Evolutionary conservation across 2,113 vertebrate genomes (phyloP), one percentile per base, ranked within the genome.

Genomic region (Bos indicus): DNA sequence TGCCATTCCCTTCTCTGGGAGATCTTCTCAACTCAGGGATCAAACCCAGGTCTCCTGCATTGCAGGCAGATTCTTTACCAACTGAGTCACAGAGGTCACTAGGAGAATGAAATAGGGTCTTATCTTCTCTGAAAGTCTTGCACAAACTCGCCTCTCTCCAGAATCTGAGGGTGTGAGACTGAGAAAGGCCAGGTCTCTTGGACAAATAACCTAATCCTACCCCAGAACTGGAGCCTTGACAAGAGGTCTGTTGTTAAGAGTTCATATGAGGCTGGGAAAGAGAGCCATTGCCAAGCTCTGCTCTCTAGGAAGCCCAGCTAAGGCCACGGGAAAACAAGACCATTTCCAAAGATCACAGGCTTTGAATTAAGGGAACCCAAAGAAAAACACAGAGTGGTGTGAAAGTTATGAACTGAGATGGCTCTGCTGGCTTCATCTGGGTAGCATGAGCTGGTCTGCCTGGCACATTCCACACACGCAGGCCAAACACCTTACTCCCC

Each of bases 321-420:
- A 51, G 43, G 81, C 36, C 62, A 48, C 5, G 15, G 89, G 95
- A 98, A 98, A 98, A 59, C 54, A 96, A 26, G 48, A 91, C 96
- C 88, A 84, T 90, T 97, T 97, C 97, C 97, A 98, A 98, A 96
- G 95, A 97, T 98, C 96, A 94, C 95, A 98, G 96, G 84, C 62
- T 80, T 96, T 96, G 94, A 95, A 87, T 98, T 94, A 88, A 94
- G 57, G 67, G 90, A 95, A 87, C 67, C 81, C 90, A 94, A 97
- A 98, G 94, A 23, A 96, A 98, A 98, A 98, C 93, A 98, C 25
- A 67, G 78, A 97, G 13, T 23, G 89, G 64, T 96, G 62, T 96
- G 91, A 97, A 98, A 96, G 23, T 96, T 98, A 97, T 54, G 52
- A 92, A 86, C 56, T 95, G 36, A 60, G 67, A 85, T 80, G 90